These are phyloP conservation scores for Zingel zingel DNA, from an alignment of 2,113 vertebrate genomes.

Conservation along the genomic window DNA sequence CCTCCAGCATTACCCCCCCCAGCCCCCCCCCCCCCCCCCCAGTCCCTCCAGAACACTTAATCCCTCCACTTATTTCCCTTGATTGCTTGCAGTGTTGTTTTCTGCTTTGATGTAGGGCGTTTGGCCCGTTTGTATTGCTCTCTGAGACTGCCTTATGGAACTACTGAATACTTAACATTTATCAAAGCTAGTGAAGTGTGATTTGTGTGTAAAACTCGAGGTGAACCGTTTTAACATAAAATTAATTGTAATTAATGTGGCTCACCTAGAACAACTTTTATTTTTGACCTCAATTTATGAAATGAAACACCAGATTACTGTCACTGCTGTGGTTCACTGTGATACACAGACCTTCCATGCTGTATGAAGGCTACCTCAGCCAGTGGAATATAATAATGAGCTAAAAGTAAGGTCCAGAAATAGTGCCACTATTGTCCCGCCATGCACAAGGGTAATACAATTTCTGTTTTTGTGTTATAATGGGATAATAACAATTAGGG, in stretches of 20 bases:
- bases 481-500: slow-evolving; percentile 8
- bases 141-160: slow-evolving; percentile 28
- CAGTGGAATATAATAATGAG: background rate
- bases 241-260: background rate
- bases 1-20: slow-evolving; percentile 2
- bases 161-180: slow-evolving; percentile 26
- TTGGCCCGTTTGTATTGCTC: slow-evolving; percentile 47
- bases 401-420: slow-evolving; percentile 8
- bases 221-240: background rate
- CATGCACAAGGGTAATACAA: background rate
- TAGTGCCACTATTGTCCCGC: background rate
- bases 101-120: slow-evolving; percentile 68
- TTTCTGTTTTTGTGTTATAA: slow-evolving; percentile 22
- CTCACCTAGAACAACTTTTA: background rate
- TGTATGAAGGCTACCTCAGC: background rate
- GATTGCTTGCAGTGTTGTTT: slow-evolving; percentile 70
- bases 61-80: slow-evolving; percentile 68
- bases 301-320: slow-evolving; percentile 13
- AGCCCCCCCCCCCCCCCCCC: too few species aligned
- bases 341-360: background rate
- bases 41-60: slow-evolving; percentile 70
- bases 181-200: slow-evolving; percentile 12
- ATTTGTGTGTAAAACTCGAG: slow-evolving; percentile 11
- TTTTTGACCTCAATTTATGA: slow-evolving; percentile 8
- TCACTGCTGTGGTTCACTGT: background rate